Evolutionary conservation across 2,888 invertebrate species (phyloP), one percentile per base, ranked within the genome.

Genomic region (Chymomyza procnemis): DNA sequence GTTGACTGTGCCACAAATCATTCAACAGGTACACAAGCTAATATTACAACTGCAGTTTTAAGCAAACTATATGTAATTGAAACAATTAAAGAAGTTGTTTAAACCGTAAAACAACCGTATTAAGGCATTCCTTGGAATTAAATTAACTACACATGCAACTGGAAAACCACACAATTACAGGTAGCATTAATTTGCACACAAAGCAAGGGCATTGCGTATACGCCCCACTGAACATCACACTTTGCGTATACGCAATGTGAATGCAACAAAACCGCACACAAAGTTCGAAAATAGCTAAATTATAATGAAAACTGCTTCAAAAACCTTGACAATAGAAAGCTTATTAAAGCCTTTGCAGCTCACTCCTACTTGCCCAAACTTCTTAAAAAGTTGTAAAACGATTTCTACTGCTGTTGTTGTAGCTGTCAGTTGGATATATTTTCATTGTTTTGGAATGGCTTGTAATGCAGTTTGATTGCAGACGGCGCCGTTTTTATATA

Each of bases 401-500:
- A 19, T 1, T 16, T 4, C 12, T 30, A 59, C 50, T 64, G 9
- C 46, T 47, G 47, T 52, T 70, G 60, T 34, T 34, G 34, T 12
- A 41, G 34, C 34, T 41, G 34, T 12, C 34, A 2, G 1, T 34
- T 34, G 12, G 2, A 34, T 12, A 34, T 34, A 9, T 12, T 41
- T 41, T 46, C 61, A 52, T 14, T 54, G n/a, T 66, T 34, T 57
- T 48, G 61, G 50, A 56, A 34, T 68, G 66, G 67, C 67, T 71
- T 67, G 75, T 85, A 81, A 85, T 85, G 80, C 85, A 78, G 74
- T 78, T 85, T 75, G 76, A 81, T 76, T 75, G 80, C 73, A 61
- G 18, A 41, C 34, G 34, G 34, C 34, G 34, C 34, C 34, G 34
- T 12, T 12, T 41, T 5, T 12, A 41, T 12, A 12, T 12, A 12